Percentiles rank a stretch among this genome's conserved stretches.
phyloP scores from a whole-genome alignment of 1,140 invertebrate genomes.

The Manduca sexta region DNA sequence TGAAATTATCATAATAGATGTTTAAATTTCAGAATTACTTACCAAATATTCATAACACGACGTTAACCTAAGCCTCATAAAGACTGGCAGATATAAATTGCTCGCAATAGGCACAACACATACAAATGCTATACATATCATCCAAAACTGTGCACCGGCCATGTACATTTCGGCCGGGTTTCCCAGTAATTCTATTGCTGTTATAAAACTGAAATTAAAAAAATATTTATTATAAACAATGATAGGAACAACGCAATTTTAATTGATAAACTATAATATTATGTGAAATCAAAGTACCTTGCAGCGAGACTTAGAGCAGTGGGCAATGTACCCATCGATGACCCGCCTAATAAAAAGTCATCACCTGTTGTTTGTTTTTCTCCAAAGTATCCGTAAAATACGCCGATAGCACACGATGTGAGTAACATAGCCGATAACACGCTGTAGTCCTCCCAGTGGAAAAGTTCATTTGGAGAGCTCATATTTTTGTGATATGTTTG shows the following conservation, averaged over 20 bases:
- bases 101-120: constrained; percentile 87
- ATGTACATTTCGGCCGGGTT: constrained; percentile 90
- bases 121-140: constrained; percentile 82
- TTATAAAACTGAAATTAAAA: constrained; percentile 84
- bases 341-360: constrained; percentile 85
- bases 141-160: constrained; percentile 84
- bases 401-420: constrained; percentile 84
- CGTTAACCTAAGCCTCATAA: constrained; percentile 88
- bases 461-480: constrained; percentile 36
- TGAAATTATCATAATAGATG: too few species aligned
- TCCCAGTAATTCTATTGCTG: constrained; percentile 87
- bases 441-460: constrained; percentile 81
- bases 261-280: too few species aligned
- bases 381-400: constrained; percentile 86
- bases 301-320: constrained; percentile 86
- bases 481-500: too few species aligned
- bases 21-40: constrained; percentile 14
- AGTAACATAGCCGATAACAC: constrained; percentile 82
- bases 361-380: constrained; percentile 82
- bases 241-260: too few species aligned
- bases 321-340: constrained; percentile 83
- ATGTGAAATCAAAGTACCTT: constrained; percentile 75
- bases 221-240: constrained; percentile 15
- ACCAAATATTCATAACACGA: constrained; percentile 90
- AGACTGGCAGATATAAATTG: constrained; percentile 91